These are phyloP conservation scores for Drosophila cognata DNA, from an alignment of 2,888 invertebrate species.

Conservation along the genomic window DNA sequence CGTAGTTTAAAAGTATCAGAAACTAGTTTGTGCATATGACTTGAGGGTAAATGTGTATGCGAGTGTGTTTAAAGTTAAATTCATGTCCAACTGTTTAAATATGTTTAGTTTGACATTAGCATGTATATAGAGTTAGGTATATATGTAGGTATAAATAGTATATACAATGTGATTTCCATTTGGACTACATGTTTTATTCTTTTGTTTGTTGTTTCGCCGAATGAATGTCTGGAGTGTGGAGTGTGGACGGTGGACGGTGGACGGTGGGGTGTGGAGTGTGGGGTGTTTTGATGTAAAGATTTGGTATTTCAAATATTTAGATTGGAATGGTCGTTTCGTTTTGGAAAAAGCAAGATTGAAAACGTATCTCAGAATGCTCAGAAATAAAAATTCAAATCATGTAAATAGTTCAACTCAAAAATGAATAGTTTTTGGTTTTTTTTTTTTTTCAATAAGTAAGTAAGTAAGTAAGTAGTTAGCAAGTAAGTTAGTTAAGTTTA, in stretches of 20 bases:
- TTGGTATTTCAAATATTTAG: conserved; percentile 34
- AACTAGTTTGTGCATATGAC: conserved; percentile 46
- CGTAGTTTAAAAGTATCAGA: conserved; percentile 38
- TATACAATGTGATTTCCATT: conserved; percentile 28
- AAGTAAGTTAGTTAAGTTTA: conserved; percentile 70
- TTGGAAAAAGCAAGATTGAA: conserved; percentile 44
- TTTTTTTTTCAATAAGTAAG: conserved; percentile 35
- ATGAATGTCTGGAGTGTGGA: not conserved
- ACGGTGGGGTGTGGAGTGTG: not conserved
- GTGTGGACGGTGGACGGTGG: not conserved
- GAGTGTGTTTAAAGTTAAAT: conserved; percentile 22
- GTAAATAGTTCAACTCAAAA: conserved; percentile 22
- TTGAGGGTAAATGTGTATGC: conserved; percentile 43
- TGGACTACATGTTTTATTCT: not conserved
- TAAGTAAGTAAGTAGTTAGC: conserved; percentile 69
- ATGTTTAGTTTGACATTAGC: conserved; percentile 32
- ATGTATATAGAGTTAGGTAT: conserved; percentile 22
- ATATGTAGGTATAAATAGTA: conserved; percentile 18
- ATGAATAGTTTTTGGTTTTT: conserved; percentile 16
- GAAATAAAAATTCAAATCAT: conserved; percentile 13
- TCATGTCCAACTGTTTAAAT: conserved; percentile 33
- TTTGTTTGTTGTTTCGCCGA: not conserved
- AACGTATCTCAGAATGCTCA: conserved; percentile 50
- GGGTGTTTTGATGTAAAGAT: conserved; percentile 15
- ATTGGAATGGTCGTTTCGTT: conserved; percentile 31